These are phyloP conservation scores for Phaetusa simplex DNA, from an alignment of 2,113 vertebrate genomes.

Conservation along the genomic window DNA sequence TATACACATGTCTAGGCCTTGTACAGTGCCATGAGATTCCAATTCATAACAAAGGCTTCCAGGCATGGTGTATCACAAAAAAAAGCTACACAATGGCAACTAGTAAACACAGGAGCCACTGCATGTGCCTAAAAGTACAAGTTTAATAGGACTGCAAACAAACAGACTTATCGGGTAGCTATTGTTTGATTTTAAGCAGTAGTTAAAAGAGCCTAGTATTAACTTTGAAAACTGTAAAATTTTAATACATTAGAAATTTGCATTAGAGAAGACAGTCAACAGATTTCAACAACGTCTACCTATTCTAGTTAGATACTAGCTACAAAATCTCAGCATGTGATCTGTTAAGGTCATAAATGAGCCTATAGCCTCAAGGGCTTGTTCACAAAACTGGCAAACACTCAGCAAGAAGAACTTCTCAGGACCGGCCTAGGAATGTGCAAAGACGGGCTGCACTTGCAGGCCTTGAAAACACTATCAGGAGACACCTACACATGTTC, in stretches of 20 bases:
- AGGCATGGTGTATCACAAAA: neutral
- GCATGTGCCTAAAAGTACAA: neutral
- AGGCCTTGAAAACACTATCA: neutral
- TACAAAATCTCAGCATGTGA: neutral
- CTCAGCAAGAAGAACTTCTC: neutral
- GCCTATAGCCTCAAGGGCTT: neutral
- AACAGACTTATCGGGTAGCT: neutral
- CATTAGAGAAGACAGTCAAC: neutral
- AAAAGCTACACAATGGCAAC: neutral
- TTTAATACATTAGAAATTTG: neutral
- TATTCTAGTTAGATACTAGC: neutral
- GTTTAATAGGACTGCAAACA: neutral
- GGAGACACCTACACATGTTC: neutral
- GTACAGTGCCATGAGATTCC: neutral
- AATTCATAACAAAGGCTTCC: neutral
- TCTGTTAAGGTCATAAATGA: neutral
- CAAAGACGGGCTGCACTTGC: neutral
- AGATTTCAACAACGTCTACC: neutral
- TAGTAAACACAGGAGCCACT: neutral
- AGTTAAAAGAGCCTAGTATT: neutral
- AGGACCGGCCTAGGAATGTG: neutral
- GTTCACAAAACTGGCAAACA: neutral
- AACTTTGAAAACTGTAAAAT: neutral
- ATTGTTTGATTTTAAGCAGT: neutral
- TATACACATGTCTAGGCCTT: neutral